A percentile compares a stretch with the other conserved stretches of the same genome.
Conservation (phyloP, 2,888 invertebrate genomes). For the Byasa hedistus region DNA sequence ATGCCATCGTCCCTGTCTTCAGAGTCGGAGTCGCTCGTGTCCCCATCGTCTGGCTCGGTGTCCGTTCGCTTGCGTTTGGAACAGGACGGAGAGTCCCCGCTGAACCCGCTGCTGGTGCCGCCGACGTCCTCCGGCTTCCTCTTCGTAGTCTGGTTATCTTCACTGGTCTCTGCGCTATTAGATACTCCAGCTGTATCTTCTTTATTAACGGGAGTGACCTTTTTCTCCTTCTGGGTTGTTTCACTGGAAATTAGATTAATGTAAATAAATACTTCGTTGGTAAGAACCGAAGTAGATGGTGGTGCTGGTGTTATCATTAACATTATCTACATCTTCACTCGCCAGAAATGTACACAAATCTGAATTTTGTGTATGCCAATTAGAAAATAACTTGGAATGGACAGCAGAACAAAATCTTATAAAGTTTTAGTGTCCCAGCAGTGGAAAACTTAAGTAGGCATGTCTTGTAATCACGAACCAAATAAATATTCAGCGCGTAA, state of each 20-base stretch:
- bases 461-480: no score
- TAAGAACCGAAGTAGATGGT: no score
- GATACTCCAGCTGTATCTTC: background rate
- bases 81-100: slow-evolving; percentile 4
- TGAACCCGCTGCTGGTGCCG: background rate
- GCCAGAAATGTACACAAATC: no score
- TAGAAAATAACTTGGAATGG: no score
- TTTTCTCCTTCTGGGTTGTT: background rate
- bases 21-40: slow-evolving; percentile 5
- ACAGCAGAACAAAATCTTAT: no score
- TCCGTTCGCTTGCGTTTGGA: slow-evolving; percentile 11
- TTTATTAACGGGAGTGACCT: slow-evolving; percentile 3
- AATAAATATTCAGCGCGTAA: no score
- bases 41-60: background rate
- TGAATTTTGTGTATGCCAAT: no score
- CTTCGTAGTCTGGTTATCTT: background rate
- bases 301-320: no score
- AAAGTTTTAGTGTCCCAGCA: no score
- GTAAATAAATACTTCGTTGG: no score
- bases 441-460: no score
- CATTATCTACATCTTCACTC: no score
- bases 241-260: background rate
- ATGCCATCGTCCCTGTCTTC: slow-evolving; percentile 1
- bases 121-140: slow-evolving; percentile 10
- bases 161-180: background rate